Conservation (phyloP, 2,888 invertebrate species). For the Agrypnus murinus region DNA sequence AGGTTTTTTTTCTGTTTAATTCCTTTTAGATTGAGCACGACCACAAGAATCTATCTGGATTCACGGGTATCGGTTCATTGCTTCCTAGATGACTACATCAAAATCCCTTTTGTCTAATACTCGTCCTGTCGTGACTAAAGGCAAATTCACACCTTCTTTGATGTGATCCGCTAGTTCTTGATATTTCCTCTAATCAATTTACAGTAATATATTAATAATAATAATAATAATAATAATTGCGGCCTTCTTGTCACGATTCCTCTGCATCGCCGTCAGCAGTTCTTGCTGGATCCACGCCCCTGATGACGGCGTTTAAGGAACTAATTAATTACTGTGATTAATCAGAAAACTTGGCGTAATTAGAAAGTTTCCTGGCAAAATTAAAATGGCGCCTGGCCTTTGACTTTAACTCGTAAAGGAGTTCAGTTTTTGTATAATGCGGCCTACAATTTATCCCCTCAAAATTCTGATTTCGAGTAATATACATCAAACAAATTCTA, state of each 20-base stretch:
- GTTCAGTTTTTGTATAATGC: slow-evolving; percentile 49
- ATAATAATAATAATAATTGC: slow-evolving; percentile 49
- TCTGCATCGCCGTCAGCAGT: slow-evolving; percentile 46
- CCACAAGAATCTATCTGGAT: slow-evolving; percentile 31
- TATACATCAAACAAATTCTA: too few relatives aligned
- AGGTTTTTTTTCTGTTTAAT: slow-evolving; percentile 19
- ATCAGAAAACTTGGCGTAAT: slow-evolving; percentile 75
- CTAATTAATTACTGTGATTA: slow-evolving; percentile 77
- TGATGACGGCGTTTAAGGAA: slow-evolving; percentile 58
- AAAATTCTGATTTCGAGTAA: too few relatives aligned
- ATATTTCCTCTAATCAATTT: slow-evolving; percentile 55
- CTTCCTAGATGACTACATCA: slow-evolving; percentile 55
- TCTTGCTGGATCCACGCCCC: slow-evolving; percentile 50
- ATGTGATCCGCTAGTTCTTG: slow-evolving; percentile 51
- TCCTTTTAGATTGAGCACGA: slow-evolving; percentile 10
- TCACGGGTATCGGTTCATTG: slow-evolving; percentile 54
- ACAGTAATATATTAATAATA: slow-evolving; percentile 55
- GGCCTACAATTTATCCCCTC: slow-evolving; percentile 22
- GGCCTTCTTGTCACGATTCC: slow-evolving; percentile 46
- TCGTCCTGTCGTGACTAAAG: slow-evolving; percentile 49
- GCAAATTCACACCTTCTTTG: slow-evolving; percentile 53
- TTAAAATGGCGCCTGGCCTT: slow-evolving; percentile 65
- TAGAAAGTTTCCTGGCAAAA: slow-evolving; percentile 75
- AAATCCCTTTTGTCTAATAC: slow-evolving; percentile 48
- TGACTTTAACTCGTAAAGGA: slow-evolving; percentile 43